Conservation (phyloP, 2,797 vertebrate species). For the Enteromius radiatus region DNA sequence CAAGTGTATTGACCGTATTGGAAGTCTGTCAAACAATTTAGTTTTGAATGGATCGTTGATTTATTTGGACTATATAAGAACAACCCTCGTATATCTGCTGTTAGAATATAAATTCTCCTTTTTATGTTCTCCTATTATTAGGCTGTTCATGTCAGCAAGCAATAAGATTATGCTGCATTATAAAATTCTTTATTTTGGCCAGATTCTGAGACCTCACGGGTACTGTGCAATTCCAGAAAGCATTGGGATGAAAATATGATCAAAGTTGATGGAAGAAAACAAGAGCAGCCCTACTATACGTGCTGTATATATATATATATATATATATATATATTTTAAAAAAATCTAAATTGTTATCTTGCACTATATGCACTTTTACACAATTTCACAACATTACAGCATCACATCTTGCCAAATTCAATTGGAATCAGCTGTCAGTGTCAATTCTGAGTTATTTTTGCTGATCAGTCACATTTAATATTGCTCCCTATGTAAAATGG, state of each 20-base stretch:
- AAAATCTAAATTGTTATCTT: not conserved
- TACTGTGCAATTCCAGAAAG: not conserved
- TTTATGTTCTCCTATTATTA: not conserved
- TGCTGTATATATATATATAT: not conserved
- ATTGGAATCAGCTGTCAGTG: not conserved
- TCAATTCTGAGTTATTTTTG: not conserved
- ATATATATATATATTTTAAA: too few species aligned
- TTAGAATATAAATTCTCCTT: not conserved
- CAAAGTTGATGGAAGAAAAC: not conserved
- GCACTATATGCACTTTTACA: not conserved
- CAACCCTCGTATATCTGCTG: not conserved
- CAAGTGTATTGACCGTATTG: slow-evolving; percentile 22
- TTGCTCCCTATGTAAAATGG: not conserved
- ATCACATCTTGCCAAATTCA: not conserved
- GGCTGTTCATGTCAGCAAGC: not conserved
- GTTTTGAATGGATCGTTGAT: slow-evolving; percentile 2
- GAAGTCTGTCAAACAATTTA: not conserved
- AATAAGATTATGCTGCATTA: not conserved
- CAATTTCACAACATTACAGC: not conserved
- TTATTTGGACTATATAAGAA: slow-evolving; percentile 10
- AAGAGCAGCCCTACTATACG: not conserved
- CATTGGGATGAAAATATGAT: slow-evolving; percentile 4
- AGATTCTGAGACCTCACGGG: not conserved
- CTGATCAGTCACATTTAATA: not conserved
- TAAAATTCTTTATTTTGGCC: not conserved